Base-by-base conservation (phyloP, 64 coral and sea anemone genomes). In the Montipora efflorescens region DNA sequence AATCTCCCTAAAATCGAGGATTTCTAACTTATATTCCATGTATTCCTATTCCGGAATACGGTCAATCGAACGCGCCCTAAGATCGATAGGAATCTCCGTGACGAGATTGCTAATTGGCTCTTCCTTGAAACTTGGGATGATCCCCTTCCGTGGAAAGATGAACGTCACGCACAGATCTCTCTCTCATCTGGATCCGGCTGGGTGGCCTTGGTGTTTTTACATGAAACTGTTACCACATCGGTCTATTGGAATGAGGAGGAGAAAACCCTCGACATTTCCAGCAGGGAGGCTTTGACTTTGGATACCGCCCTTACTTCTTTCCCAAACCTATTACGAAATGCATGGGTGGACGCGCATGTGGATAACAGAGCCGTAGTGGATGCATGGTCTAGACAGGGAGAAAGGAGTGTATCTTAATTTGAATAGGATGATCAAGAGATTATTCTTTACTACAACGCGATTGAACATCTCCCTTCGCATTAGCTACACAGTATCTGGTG, bases 241-340 rank as follows among this genome's bases (percentile, higher is more conserved):
- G 82, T 11, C 21, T 84, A 84, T 67, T 84, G 52, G 82, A 64
- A 11, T 67, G 44, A 47, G n/a, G 85, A 88, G 47, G 85, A 88
- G 22, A 46, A 52, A 44, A 12, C 14, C 22, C 43, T 47, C 20
- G 85, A 88, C 67, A 88, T 88, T 21, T 44, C 16, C 22, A 46
- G 12, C 5, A 88, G 72, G 28, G 85, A 88, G 43, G 7, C 85
- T 5, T 68, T 88, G 25, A 68, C 85, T 74, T 19, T 88, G 12
- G 85, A 75, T 72, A 21, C 74, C 23, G 12, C 64, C 64, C 64
- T 67, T 67, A 15, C 64, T 4, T 67, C 13, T 14, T 67, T n/a
- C 64, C 18, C 64, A 4, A 15, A 67, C 4, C 64, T 67, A 67
- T 0, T 67, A 67, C 64, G 18, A 67, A 67, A 67, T n/a, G 64